Evolutionary conservation across 2,797 vertebrate genomes (phyloP), one percentile per base, ranked within the genome.

Genomic region (Meriones psammophilus): DNA sequence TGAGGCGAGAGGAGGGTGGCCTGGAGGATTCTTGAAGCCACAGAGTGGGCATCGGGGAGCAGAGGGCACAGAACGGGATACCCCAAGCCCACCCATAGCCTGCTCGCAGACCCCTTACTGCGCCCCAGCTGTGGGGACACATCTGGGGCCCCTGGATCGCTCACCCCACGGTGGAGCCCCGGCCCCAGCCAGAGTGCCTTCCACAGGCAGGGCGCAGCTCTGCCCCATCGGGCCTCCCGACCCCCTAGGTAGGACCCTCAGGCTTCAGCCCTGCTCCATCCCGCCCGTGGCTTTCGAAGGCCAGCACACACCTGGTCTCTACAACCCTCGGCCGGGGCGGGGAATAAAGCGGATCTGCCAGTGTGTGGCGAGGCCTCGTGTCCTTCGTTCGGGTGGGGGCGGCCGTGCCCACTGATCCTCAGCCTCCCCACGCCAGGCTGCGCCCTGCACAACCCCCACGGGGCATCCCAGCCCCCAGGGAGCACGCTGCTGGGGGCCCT

Each of bases 221-320:
- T 4, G 0, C 60, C 50, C 30, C 8, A 12, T 79, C 42, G 58
- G 89, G 96, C 88, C 92, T 0, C 68, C 96, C 97, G 36, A 42
- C 24, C 54, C 46, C 54, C n/a, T 30, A 42, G 54, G n/a, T 58
- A 39, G 12, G 1, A 68, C 62, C 64, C 12, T 7, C 4, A n/a
- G 42, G 86, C 69, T 88, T 60, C 69, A 42, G 14, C n/a, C 54
- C 36, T 22, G n/a, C 39, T 74, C 15, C 36, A 1, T 74, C 58
- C 69, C 26, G 17, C 54, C 54, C 39, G 85, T 42, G 86, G 56
- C n/a, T 42, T 83, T 60, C 60, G 18, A 74, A 42, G 54, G 7
- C 46, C 33, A 56, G 84, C 20, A 10, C 42, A 28, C 36, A 60
- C 7, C 15, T 85, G 62, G 68, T 64, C 73, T 64, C 18, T 77